A percentile compares a stretch with the other conserved stretches of the same genome.
These are phyloP conservation scores for Pyxicephalus adspersus DNA, from an alignment of 2,113 vertebrate genomes.

Conservation along the genomic window DNA sequence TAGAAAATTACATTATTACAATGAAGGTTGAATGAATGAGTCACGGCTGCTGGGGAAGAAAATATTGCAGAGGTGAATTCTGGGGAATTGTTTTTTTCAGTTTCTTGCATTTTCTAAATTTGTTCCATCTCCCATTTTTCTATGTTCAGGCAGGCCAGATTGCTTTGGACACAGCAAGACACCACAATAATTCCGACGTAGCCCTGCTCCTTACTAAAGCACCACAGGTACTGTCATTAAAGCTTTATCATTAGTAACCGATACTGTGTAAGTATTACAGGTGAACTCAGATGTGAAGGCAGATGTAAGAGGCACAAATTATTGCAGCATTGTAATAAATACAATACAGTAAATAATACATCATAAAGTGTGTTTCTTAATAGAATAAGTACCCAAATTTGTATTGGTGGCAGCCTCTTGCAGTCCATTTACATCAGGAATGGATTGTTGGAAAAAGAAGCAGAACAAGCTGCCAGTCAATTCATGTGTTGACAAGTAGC, in stretches of 20 bases:
- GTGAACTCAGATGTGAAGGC: too few species aligned
- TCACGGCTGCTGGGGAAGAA: constrained; percentile 1
- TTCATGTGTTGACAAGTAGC: too few species aligned
- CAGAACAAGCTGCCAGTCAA: too few species aligned
- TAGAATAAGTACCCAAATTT: too few species aligned
- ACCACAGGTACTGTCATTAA: constrained; percentile 79
- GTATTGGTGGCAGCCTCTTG: too few species aligned
- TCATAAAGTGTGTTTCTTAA: too few species aligned
- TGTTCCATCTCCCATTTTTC: not conserved
- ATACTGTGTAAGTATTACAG: not conserved
- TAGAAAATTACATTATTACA: not conserved
- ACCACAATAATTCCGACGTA: constrained; percentile 89
- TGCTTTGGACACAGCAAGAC: constrained; percentile 88
- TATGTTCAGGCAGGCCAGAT: constrained; percentile 84
- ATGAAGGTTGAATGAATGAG: constrained; percentile 3
- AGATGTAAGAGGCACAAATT: too few species aligned
- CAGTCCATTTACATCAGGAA: too few species aligned
- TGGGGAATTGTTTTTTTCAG: not conserved
- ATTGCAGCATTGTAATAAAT: too few species aligned
- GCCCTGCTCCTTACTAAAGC: constrained; percentile 93
- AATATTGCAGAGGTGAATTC: not conserved
- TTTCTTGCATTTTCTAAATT: not conserved
- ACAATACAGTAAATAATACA: too few species aligned
- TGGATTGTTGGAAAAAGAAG: too few species aligned
- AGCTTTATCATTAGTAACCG: not conserved